Conservation (phyloP, 2,113 vertebrate genomes). For the Atherinomorus stipes region DNA sequence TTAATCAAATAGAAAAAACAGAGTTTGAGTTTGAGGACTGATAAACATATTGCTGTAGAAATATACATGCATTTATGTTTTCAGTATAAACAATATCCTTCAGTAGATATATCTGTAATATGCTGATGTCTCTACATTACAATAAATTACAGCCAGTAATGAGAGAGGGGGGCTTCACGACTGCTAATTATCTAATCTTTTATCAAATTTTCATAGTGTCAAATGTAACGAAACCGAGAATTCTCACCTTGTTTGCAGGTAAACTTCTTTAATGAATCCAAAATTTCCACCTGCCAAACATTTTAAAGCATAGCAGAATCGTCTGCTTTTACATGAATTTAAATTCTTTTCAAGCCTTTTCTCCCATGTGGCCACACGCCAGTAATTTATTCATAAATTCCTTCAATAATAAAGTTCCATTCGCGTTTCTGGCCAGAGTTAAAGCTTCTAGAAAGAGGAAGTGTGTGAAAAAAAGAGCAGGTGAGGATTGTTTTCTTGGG, state of each 20-base stretch:
- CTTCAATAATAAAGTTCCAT: constrained; percentile 61
- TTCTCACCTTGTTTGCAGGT: constrained; percentile 18
- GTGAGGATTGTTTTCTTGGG: constrained; percentile 56
- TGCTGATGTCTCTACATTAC: not conserved
- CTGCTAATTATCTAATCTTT: constrained; percentile 1
- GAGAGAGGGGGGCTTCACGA: not conserved
- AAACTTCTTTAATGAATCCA: constrained; percentile 42
- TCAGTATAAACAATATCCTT: no score
- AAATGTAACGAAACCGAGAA: constrained; percentile 42
- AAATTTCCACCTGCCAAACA: constrained; percentile 53
- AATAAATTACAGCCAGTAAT: not conserved
- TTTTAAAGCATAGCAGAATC: constrained; percentile 68
- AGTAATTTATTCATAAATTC: constrained; percentile 73
- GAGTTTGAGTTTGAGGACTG: no score
- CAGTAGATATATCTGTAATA: not conserved
- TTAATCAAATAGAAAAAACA: no score
- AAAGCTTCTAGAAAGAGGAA: constrained; percentile 40
- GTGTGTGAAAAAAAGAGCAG: constrained; percentile 33
- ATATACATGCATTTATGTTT: no score
- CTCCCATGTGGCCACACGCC: constrained; percentile 21
- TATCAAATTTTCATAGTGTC: constrained; percentile 25
- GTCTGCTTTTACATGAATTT: constrained; percentile 48
- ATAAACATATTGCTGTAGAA: no score
- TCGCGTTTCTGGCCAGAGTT: constrained; percentile 46
- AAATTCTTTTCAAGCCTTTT: constrained; percentile 29